Evolutionary conservation across 2,113 vertebrate genomes (phyloP).

Genomic region (Periophthalmodon schlosseri): DNA sequence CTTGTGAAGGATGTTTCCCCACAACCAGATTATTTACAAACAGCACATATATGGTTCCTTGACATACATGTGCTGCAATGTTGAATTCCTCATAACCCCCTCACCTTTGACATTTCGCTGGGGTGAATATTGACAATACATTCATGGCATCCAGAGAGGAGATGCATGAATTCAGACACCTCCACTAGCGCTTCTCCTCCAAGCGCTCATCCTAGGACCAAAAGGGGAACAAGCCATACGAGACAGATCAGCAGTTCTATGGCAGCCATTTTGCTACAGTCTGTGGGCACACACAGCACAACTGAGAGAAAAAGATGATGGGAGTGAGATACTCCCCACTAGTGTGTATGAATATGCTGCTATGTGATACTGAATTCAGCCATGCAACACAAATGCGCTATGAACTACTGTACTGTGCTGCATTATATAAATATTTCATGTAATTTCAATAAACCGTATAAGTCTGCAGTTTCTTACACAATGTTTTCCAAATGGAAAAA

Average conservation of each 20-base stretch:
- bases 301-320: slow-evolving; percentile 11
- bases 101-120: slow-evolving; percentile 39
- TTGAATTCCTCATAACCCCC: slow-evolving; percentile 32
- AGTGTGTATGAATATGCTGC: slow-evolving; percentile 7
- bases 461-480: neutral
- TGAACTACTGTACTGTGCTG: neutral
- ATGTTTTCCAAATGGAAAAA: slow-evolving; percentile 3
- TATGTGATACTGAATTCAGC: slow-evolving; percentile 12
- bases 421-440: neutral
- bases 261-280: slow-evolving; percentile 73
- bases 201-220: slow-evolving; percentile 24
- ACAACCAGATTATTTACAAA: slow-evolving; percentile 34
- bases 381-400: neutral
- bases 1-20: slow-evolving; percentile 3
- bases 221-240: slow-evolving; percentile 22
- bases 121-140: slow-evolving; percentile 43
- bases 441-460: neutral
- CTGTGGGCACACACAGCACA: slow-evolving; percentile 58
- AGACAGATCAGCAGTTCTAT: slow-evolving; percentile 47
- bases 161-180: slow-evolving; percentile 64
- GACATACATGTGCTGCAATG: slow-evolving; percentile 70
- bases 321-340: slow-evolving; percentile 22
- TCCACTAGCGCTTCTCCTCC: slow-evolving; percentile 21
- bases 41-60: slow-evolving; percentile 57
- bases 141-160: slow-evolving; percentile 64